These are phyloP conservation scores for Apodemia hepburni DNA, from an alignment of 2,888 invertebrate species.

Conservation along the genomic window DNA sequence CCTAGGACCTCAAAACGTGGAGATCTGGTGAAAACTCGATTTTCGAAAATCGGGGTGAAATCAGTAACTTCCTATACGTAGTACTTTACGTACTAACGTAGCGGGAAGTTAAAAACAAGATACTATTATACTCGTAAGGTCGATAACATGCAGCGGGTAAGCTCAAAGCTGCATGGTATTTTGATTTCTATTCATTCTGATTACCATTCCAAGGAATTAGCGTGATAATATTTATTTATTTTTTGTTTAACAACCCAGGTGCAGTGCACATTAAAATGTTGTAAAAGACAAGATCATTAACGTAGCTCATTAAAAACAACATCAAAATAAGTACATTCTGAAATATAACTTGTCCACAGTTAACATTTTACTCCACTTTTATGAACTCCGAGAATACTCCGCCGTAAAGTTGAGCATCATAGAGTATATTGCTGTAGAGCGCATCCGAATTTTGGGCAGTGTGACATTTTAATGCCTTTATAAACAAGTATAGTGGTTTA, in stretches of 20 bases:
- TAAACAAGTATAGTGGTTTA: not conserved
- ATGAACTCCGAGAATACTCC: slow-evolving; percentile 12
- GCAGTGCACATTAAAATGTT: not conserved
- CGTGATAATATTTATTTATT: not conserved
- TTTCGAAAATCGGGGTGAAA: too few species aligned
- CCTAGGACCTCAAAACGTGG: too few species aligned
- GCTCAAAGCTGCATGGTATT: too few species aligned
- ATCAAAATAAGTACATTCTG: slow-evolving; percentile 10
- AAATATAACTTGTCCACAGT: slow-evolving; percentile 11
- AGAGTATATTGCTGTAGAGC: not conserved
- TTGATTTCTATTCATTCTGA: too few species aligned
- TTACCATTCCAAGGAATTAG: not conserved
- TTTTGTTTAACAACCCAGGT: slow-evolving; percentile 9
- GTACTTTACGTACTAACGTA: too few species aligned
- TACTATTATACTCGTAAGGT: too few species aligned
- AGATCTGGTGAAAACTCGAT: too few species aligned
- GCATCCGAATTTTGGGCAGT: not conserved
- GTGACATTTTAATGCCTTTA: not conserved
- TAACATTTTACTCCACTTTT: slow-evolving; percentile 12
- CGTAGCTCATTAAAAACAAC: slow-evolving; percentile 9
- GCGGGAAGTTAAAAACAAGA: too few species aligned
- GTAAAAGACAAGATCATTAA: slow-evolving; percentile 9
- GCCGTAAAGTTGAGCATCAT: not conserved
- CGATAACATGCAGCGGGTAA: too few species aligned
- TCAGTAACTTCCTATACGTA: too few species aligned